Conservation (phyloP, 2,113 vertebrate genomes). For the Oncorhynchus kisutch region DNA sequence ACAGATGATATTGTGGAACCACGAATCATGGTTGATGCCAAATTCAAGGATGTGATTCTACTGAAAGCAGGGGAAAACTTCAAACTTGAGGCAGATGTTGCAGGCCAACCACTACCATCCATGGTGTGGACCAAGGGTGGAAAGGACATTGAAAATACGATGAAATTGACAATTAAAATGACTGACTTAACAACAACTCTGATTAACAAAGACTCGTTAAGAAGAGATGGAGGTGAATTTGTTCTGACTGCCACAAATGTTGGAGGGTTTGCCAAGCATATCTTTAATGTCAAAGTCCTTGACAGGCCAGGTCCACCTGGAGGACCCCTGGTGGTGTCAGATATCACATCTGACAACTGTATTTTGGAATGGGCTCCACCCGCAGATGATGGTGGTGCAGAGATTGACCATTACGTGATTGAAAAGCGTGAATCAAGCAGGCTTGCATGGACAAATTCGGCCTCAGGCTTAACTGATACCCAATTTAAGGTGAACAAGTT, state of each 20-base stretch:
- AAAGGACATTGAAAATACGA: constrained; percentile 90
- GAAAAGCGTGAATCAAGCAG: constrained; percentile 98
- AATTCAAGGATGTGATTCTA: constrained; percentile 86
- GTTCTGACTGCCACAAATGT: constrained; percentile 90
- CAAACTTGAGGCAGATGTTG: constrained; percentile 92
- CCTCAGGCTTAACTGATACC: constrained; percentile 82
- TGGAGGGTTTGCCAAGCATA: constrained; percentile 94
- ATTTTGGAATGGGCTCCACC: constrained; percentile 89
- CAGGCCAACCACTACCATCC: constrained; percentile 89
- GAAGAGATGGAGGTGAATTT: constrained; percentile 90
- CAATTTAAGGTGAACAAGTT: constrained; percentile 90
- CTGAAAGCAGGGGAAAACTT: constrained; percentile 93
- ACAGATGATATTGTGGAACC: constrained; percentile 93
- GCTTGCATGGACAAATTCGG: constrained; percentile 92
- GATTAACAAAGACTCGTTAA: constrained; percentile 89
- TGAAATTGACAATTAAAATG: constrained; percentile 87
- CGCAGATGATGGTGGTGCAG: constrained; percentile 89
- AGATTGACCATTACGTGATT: constrained; percentile 90
- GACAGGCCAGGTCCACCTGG: constrained; percentile 93
- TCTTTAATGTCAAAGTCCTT: constrained; percentile 95
- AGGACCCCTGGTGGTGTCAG: constrained; percentile 85
- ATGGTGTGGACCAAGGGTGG: constrained; percentile 94
- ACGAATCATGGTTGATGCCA: constrained; percentile 92
- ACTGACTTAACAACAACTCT: constrained; percentile 87
- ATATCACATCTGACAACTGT: constrained; percentile 92